Evolutionary conservation across 1,140 invertebrate species (phyloP).

Genomic region (Cyclina sinensis): DNA sequence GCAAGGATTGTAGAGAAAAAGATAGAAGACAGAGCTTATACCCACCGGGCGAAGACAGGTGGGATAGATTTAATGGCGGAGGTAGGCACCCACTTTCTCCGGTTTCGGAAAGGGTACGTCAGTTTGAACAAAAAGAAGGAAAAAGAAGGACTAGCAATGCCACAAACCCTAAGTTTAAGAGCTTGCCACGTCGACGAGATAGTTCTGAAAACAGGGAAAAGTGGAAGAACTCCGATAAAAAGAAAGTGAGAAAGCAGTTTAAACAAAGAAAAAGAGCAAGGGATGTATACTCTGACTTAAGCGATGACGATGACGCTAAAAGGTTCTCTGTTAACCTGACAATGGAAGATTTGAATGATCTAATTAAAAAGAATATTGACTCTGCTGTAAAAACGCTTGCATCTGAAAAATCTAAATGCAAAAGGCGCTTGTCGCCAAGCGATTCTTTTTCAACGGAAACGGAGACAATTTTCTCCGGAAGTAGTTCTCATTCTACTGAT

Average conservation of each 20-base stretch:
- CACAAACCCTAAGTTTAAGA: no score
- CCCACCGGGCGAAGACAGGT: not conserved
- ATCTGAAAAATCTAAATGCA: not conserved
- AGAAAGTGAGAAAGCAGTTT: constrained; percentile 30
- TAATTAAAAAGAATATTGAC: constrained; percentile 60
- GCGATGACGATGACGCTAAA: constrained; percentile 37
- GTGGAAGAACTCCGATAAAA: not conserved
- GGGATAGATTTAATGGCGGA: not conserved
- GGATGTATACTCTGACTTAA: not conserved
- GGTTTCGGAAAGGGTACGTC: not conserved
- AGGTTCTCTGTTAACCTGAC: constrained; percentile 41
- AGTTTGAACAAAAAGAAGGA: constrained; percentile 26
- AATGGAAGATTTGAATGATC: constrained; percentile 50
- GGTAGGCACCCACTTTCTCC: not conserved
- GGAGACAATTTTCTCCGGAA: constrained; percentile 53
- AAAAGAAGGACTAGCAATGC: not conserved
- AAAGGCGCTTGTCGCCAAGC: not conserved
- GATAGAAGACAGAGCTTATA: not conserved
- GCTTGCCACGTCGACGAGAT: not conserved
- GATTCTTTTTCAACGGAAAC: constrained; percentile 63
- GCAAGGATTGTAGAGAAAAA: not conserved
- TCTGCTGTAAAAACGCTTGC: constrained; percentile 54
- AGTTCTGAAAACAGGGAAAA: not conserved
- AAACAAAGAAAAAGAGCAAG: constrained; percentile 26
- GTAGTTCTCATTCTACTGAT: constrained; percentile 58